These are phyloP conservation scores for Macheiramphus alcinus DNA, from an alignment of 2,113 vertebrate genomes.

Conservation along the genomic window DNA sequence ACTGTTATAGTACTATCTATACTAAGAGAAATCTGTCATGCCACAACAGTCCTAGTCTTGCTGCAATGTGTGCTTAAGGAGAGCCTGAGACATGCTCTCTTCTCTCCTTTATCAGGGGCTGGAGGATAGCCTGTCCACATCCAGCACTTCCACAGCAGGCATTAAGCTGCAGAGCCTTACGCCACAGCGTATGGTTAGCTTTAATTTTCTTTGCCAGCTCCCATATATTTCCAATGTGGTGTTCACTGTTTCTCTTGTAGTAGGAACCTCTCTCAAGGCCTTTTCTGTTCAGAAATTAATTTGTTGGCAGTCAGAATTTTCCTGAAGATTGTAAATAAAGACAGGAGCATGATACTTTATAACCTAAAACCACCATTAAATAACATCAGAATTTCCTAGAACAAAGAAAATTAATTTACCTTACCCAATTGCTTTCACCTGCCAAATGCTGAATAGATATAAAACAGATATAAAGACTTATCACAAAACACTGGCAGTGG, in stretches of 20 bases:
- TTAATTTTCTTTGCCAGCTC: background rate
- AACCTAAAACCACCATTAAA: background rate
- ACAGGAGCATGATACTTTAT: rapidly evolving
- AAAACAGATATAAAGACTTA: background rate
- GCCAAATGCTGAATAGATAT: background rate
- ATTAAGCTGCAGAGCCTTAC: background rate
- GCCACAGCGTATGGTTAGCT: background rate
- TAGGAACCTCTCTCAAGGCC: background rate
- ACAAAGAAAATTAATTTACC: background rate
- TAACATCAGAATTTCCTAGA: background rate
- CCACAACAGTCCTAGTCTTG: background rate
- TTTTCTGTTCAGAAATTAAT: background rate
- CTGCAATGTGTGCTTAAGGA: background rate
- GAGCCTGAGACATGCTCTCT: background rate
- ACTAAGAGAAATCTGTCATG: background rate
- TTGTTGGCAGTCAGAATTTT: background rate
- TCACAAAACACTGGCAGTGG: background rate
- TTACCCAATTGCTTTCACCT: background rate
- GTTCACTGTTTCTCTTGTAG: background rate
- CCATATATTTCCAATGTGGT: background rate
- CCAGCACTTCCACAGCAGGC: background rate
- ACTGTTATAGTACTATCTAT: background rate
- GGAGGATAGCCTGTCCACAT: background rate
- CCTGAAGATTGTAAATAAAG: background rate
- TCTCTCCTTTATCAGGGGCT: background rate